Evolutionary conservation across 2,797 vertebrate species (phyloP).

Genomic region (Acipenser oxyrinchus): DNA sequence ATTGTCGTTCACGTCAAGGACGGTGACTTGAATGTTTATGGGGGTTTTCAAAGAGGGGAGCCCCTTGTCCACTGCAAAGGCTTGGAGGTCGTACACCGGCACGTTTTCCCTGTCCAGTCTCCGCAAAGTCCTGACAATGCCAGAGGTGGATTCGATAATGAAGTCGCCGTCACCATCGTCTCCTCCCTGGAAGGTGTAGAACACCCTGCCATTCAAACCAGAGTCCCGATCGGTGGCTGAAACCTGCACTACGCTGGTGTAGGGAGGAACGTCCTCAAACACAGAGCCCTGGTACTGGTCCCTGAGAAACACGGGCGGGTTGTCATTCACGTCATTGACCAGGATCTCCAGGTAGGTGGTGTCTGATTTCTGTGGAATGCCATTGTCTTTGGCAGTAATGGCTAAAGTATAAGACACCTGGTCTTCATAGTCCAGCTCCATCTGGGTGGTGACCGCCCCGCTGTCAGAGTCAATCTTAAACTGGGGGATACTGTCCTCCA

Average conservation of each 20-base stretch:
- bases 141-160: conserved; percentile 89
- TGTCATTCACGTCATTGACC: conserved; percentile 91
- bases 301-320: conserved; percentile 79
- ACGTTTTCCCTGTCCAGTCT: conserved; percentile 89
- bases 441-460: conserved; percentile 84
- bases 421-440: conserved; percentile 91
- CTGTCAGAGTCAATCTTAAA: conserved; percentile 79
- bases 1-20: conserved; percentile 92
- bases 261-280: conserved; percentile 85
- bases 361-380: conserved; percentile 94
- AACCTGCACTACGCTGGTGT: conserved; percentile 86
- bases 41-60: conserved; percentile 72
- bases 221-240: conserved; percentile 88
- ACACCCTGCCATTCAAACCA: conserved; percentile 81
- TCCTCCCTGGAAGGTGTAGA: conserved; percentile 91
- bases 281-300: conserved; percentile 80
- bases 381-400: conserved; percentile 88
- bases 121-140: conserved; percentile 79
- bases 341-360: conserved; percentile 94
- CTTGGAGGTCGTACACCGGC: conserved; percentile 70
- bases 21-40: conserved; percentile 73
- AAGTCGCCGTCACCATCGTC: conserved; percentile 91
- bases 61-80: conserved; percentile 84
- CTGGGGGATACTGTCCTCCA: conserved; percentile 97
- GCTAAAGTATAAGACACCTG: conserved; percentile 91